These are phyloP conservation scores for Acrocephalus arundinaceus DNA, from an alignment of 2,113 vertebrate species.

Conservation along the genomic window DNA sequence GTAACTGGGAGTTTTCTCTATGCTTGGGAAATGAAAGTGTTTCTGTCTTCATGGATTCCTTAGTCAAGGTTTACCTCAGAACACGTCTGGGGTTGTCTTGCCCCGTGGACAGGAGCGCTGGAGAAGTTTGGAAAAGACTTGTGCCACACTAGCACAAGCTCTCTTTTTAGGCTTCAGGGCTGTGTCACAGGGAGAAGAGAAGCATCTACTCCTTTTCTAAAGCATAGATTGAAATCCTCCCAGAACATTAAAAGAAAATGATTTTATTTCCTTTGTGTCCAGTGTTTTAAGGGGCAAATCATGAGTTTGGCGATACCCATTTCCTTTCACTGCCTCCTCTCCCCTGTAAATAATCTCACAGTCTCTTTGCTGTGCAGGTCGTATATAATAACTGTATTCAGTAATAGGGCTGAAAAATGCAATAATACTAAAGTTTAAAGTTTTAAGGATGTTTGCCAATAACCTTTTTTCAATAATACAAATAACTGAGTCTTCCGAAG, in stretches of 20 bases:
- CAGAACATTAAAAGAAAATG: background rate
- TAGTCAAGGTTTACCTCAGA: background rate
- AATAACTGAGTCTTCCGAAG: background rate
- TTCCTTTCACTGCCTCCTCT: background rate
- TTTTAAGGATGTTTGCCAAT: background rate
- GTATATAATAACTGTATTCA: background rate
- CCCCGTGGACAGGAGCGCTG: background rate
- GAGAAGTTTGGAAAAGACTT: background rate
- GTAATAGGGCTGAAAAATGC: background rate
- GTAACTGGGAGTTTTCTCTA: background rate
- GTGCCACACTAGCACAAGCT: rapidly evolving
- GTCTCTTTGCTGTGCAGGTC: background rate
- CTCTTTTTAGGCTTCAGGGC: background rate
- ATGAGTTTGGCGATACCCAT: rapidly evolving
- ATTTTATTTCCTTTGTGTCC: background rate
- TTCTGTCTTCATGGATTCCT: background rate
- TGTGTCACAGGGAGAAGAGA: background rate
- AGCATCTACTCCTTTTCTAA: background rate
- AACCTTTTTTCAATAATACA: background rate
- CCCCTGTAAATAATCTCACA: background rate
- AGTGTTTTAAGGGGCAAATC: background rate
- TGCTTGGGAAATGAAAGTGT: background rate
- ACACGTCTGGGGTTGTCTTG: rapidly evolving
- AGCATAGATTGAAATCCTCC: background rate
- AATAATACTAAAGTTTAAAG: background rate